These are phyloP conservation scores for Chelmon rostratus DNA, from an alignment of 2,797 vertebrate species.

Conservation along the genomic window DNA sequence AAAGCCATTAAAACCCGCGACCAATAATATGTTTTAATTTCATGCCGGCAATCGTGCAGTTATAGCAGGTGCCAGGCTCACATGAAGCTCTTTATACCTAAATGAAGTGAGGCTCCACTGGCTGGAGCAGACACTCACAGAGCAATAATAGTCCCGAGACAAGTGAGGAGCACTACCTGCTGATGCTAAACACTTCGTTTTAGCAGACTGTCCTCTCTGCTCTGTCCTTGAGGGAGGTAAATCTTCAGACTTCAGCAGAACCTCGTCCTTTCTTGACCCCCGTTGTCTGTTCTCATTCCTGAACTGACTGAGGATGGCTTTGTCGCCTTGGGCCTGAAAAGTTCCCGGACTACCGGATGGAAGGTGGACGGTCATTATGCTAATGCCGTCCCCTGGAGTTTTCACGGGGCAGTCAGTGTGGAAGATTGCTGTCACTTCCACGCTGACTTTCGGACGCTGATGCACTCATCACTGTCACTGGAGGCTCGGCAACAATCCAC, in stretches of 20 bases:
- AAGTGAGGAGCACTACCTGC: constrained; percentile 15
- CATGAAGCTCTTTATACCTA: constrained; percentile 29
- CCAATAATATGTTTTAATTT: constrained; percentile 30
- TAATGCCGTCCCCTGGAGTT: constrained; percentile 20
- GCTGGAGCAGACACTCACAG: constrained; percentile 27
- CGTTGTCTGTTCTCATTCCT: constrained; percentile 18
- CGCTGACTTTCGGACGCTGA: background rate
- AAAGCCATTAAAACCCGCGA: constrained; percentile 20
- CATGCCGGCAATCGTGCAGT: constrained; percentile 17
- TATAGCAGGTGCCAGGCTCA: constrained; percentile 36
- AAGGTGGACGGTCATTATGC: constrained; percentile 18
- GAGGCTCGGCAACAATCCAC: background rate
- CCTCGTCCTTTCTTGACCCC: background rate
- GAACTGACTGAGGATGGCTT: constrained; percentile 4
- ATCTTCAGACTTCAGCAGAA: background rate
- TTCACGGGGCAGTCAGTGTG: background rate
- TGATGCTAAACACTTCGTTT: background rate
- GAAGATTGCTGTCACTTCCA: constrained; percentile 10
- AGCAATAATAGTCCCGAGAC: constrained; percentile 12
- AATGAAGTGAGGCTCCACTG: constrained; percentile 32
- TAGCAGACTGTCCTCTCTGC: background rate
- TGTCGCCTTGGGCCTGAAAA: background rate
- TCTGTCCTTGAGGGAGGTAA: constrained; percentile 8
- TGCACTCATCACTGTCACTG: background rate
- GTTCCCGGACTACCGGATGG: background rate